Base-by-base conservation (phyloP, 2,888 invertebrate species). In the Nycteola revayana region DNA sequence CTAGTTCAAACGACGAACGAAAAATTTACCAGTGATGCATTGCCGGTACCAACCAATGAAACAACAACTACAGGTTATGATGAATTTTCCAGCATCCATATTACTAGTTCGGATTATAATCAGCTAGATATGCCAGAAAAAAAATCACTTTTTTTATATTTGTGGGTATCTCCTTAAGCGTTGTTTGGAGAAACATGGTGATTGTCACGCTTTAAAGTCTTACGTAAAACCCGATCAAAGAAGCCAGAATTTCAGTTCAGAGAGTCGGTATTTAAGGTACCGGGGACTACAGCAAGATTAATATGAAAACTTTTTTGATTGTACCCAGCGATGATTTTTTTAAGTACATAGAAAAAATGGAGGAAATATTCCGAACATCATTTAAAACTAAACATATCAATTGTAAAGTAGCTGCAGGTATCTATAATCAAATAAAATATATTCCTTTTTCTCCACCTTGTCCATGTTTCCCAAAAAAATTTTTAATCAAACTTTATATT, bases 251-350 rank as follows among this genome's bases (percentile, higher is more conserved):
- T 14, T 14, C 2, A 14, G 14, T 14, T 2, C 5, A 14, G 14
- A 14, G 5, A 3, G 3, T 14, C 2, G 14, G 5, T 14, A 14
- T 5, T 3, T 5, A 2, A 2, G 5, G 2, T 14, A 14, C 14
- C n/a, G 14, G 25, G 25, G 10, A 32, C 5, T 20, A 32, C 25
- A 18, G 17, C 10, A 25, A 1, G n/a, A n/a, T n/a, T n/a, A n/a
- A 30, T 10, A 32, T 17, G 24, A 10, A 36, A 32, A 11, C 18
- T 32, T 24, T 9, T 26, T 30, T 42, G 10, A 20, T 35, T 7
- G 32, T 34, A 32, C 32, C 35, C 7, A n/a, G n/a, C n/a, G 35
- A 42, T 14, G 36, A 43, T 17, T 43, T 39, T 35, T 35, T 33
- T 9, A 22, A 39, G 28, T 26, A 36, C 30, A 28, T 43, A 22